Evolutionary conservation across 1,140 invertebrate genomes (phyloP).

Genomic region (Reticulitermes speratus): DNA sequence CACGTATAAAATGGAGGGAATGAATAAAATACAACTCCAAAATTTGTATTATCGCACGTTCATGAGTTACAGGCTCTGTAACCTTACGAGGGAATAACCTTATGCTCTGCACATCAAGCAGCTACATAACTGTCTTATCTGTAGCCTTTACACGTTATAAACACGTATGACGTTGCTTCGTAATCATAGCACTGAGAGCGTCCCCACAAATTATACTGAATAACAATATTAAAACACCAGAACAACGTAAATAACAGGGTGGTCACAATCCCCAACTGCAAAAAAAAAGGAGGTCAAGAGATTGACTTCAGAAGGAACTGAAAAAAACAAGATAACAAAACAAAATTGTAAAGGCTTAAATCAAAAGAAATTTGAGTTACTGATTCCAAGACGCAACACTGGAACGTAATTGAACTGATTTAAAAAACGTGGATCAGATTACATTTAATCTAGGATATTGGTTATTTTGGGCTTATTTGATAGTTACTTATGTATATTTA

Average conservation of each 20-base stretch:
- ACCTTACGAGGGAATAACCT: background rate
- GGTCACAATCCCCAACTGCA: background rate
- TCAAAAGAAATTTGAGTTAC: no score
- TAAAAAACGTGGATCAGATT: no score
- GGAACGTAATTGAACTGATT: no score
- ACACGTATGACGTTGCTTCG: background rate
- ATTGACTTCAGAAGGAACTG: no score
- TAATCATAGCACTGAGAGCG: background rate
- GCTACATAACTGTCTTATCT: background rate
- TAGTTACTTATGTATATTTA: no score
- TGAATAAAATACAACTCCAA: background rate
- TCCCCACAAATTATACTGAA: background rate
- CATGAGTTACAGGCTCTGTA: background rate
- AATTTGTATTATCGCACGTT: background rate
- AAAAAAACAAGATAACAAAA: no score
- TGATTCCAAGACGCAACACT: no score
- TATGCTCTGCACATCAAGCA: background rate
- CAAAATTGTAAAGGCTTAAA: no score
- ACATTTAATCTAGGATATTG: no score
- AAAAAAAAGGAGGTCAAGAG: no score
- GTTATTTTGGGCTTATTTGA: no score
- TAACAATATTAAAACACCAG: background rate
- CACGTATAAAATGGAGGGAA: no score
- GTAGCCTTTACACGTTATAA: background rate
- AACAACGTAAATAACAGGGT: background rate